phyloP scores from a whole-genome alignment of 2,797 vertebrate genomes.

The Eutrigla gurnardus region DNA sequence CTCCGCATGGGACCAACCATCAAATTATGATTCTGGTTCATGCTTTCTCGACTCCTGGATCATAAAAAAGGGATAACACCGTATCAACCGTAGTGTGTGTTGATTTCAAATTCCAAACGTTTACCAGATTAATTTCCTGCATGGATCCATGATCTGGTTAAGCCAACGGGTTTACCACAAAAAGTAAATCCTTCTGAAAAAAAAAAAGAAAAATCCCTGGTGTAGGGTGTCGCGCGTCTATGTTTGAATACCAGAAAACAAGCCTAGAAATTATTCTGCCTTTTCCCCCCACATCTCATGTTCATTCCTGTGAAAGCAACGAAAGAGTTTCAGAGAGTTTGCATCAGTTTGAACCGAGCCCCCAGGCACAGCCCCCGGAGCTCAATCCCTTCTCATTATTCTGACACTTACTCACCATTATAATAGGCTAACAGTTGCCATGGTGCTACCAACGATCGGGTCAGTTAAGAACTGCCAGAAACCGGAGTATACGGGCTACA shows the following conservation, averaged over 20 bases:
- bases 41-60: constrained; percentile 21
- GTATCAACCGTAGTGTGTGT: constrained; percentile 19
- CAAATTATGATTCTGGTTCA: constrained; percentile 36
- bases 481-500: not conserved
- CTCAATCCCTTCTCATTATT: constrained; percentile 62
- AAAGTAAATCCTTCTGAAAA: constrained; percentile 9
- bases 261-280: constrained; percentile 37
- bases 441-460: constrained; percentile 44
- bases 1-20: constrained; percentile 29
- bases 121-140: constrained; percentile 15
- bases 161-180: not conserved
- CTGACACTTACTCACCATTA: constrained; percentile 53
- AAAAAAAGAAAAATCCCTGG: constrained; percentile 6
- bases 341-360: constrained; percentile 76
- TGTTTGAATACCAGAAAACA: constrained; percentile 61
- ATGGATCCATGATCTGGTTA: constrained; percentile 6
- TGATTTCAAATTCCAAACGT: constrained; percentile 28
- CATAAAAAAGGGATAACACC: not conserved
- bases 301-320: constrained; percentile 32
- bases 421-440: constrained; percentile 56
- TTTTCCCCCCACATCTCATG: constrained; percentile 33
- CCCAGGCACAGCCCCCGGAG: constrained; percentile 52
- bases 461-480: constrained; percentile 23
- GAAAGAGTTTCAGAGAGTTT: constrained; percentile 74
- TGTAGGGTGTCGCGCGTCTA: constrained; percentile 13